Evolutionary conservation across 2,113 vertebrate genomes (phyloP).

Genomic region (Casuarius casuarius): DNA sequence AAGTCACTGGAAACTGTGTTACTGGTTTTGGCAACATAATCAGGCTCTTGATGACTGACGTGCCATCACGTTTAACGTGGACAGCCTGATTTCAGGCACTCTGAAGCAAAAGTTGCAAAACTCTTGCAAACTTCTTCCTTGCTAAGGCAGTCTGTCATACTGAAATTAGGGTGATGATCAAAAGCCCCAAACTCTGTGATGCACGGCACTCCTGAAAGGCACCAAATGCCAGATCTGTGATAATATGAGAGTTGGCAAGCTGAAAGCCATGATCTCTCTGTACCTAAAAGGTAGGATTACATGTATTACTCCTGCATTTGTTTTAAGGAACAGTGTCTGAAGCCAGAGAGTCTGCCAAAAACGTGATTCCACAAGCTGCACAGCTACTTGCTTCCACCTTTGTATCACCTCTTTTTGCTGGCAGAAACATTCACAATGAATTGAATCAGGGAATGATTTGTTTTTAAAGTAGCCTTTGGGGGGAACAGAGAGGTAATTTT

Average conservation of each 20-base stretch:
- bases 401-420: neutral
- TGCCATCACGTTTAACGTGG: neutral
- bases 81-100: neutral
- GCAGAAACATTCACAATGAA: conserved; percentile 2
- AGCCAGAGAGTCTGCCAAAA: neutral
- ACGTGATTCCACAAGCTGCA: neutral
- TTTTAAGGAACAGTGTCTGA: neutral
- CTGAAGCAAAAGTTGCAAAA: neutral
- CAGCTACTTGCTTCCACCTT: neutral
- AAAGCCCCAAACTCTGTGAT: neutral
- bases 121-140: neutral
- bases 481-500: neutral
- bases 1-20: neutral
- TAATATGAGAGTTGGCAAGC: neutral
- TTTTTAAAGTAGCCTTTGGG: neutral
- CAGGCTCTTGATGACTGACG: neutral
- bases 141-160: neutral
- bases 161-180: neutral
- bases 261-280: neutral
- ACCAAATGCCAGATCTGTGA: neutral
- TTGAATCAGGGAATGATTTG: neutral
- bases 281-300: neutral
- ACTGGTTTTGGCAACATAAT: neutral
- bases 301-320: neutral
- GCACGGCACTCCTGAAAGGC: neutral